Percentiles rank a stretch among this genome's conserved stretches.
These are phyloP conservation scores for Nothoprocta pentlandii DNA, from an alignment of 2,113 vertebrate genomes.

Conservation along the genomic window DNA sequence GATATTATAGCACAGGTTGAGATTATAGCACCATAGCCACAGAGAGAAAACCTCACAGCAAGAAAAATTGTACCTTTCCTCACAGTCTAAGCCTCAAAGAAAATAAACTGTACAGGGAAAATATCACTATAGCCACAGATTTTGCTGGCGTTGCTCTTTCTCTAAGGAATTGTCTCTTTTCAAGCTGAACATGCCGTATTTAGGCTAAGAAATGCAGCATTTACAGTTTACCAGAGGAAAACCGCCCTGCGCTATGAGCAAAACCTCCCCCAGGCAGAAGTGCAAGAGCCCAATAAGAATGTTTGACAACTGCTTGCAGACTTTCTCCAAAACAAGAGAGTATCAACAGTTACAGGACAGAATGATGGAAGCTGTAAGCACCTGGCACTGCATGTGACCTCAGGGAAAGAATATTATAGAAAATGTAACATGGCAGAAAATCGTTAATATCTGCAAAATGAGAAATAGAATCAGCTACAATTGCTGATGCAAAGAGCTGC, in stretches of 20 bases:
- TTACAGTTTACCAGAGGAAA: not conserved
- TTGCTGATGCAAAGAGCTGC: not conserved
- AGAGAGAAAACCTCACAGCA: not conserved
- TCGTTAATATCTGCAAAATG: not conserved
- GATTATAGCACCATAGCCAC: no score
- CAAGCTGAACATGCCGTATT: not conserved
- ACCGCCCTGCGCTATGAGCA: not conserved
- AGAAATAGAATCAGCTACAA: not conserved
- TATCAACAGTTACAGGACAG: not conserved
- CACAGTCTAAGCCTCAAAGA: not conserved
- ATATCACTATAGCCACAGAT: not conserved
- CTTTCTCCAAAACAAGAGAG: not conserved
- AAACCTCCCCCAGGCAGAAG: not conserved
- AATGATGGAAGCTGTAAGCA: not conserved
- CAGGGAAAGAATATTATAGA: fast-evolving
- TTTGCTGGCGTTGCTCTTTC: not conserved
- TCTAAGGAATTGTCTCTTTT: not conserved
- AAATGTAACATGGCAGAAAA: not conserved
- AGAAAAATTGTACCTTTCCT: not conserved
- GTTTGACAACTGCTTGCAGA: not conserved
- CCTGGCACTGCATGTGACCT: not conserved
- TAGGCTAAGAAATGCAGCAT: not conserved
- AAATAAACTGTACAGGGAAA: not conserved
- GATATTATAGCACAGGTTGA: not conserved
- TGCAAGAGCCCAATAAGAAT: not conserved